Evolutionary conservation across 1,140 invertebrate species (phyloP), one percentile per base, ranked within the genome.

Genomic region (Ceratosolen solmsi): DNA sequence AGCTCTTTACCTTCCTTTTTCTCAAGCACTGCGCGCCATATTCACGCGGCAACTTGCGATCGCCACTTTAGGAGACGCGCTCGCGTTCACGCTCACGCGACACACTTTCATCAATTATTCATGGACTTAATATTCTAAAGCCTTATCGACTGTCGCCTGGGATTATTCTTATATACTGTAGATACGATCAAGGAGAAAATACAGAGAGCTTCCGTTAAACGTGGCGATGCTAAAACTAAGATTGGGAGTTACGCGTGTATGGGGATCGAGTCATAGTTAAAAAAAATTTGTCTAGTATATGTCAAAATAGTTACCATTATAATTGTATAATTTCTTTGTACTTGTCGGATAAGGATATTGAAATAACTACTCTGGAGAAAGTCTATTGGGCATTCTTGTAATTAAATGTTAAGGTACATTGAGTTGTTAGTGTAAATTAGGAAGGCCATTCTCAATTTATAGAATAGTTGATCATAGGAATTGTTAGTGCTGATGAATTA

Each of bases 101-200:
- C 68, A 60, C 36, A n/a, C 79, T 51, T 73, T 49, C 79, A 80
- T 80, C 58, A 80, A 80, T 80, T 80, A 80, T 80, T 80, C 79
- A 80, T 83, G 56, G 41, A 58, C 58, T 79, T 56, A 70, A 65
- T 65, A 63, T 65, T 74, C 58, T 79, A 65, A 68, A 54, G 36
- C 22, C 9, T 65, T 51, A 77, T 71, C 73, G 33, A 27, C 30
- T 76, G 36, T 51, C 30, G 63, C 51, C 63, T 36, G 15, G 30
- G 73, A 79, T 78, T 78, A 41, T 72, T 73, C 17, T 56, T 46
- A 17, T 3, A 8, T 30, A 20, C 51, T 27, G 15, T 30, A 22
- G 27, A 54, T 33, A 8, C 49, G 27, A 30, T 0, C 49, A 51
- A 20, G n/a, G 1, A 22, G 22, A 38, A 27, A n/a, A n/a, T n/a